Evolutionary conservation across 2,888 invertebrate species (phyloP), one percentile per base, ranked within the genome.

Genomic region (Periphyllus acericola): DNA sequence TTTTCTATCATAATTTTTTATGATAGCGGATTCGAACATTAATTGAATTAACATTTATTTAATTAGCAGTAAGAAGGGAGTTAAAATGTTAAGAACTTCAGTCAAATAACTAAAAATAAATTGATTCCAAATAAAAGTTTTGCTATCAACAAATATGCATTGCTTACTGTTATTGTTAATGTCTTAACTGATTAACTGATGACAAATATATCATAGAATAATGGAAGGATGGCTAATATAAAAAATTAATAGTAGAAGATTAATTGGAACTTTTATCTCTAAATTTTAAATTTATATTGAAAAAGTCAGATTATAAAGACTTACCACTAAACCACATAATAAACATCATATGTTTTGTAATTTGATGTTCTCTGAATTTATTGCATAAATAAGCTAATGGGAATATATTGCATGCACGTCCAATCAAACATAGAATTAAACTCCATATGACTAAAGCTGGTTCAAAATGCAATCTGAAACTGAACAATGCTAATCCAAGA

Each of bases 271-370:
- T 60, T 6, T 60, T 6, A 60, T 60, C 60, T 21, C 21, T 21
- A 21, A 1, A 60, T 60, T 3, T 21, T 21, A 21, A 21, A 60
- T 60, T 60, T 60, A 60, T 6, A 60, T 3, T 90, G 83, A 90
- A 93, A 93, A 93, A 93, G 93, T 93, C 93, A 93, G 86, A 93
- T 92, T 88, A 93, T 75, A 32, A 83, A 72, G 88, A 92, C 93
- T 92, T 91, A 95, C 95, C 96, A 92, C 98, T 98, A 92, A 99
- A 99, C 99, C 99, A 99, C 99, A 99, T 99, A 89, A 99, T 98
- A 91, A 99, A 98, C 95, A 98, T 98, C 97, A 98, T 99, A 92
- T 98, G 98, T 91, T 95, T 96, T 0, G 98, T 99, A 89, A 99
- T 99, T 92, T 98, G 98, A 92, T 99, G 99, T 91, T 98, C 98